phyloP scores from a whole-genome alignment of 2,113 vertebrate genomes.

The Protobothrops flavoviridis region DNA sequence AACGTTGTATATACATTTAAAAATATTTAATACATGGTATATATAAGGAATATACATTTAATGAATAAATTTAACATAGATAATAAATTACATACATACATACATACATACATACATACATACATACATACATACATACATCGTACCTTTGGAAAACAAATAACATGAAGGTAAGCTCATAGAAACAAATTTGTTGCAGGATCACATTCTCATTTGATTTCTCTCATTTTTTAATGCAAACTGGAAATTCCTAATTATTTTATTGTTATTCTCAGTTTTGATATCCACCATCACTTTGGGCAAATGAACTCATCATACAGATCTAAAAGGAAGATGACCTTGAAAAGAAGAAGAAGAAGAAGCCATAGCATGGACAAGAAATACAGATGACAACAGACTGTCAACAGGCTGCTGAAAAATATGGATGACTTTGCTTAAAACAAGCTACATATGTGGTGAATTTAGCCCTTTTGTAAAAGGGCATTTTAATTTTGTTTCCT shows the following conservation, averaged over 20 bases:
- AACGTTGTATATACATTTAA: neutral
- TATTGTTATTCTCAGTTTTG: neutral
- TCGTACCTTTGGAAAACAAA: neutral
- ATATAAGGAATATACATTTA: neutral
- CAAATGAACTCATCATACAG: neutral
- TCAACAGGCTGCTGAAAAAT: neutral
- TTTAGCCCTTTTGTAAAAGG: neutral
- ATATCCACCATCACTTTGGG: neutral
- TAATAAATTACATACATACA: neutral
- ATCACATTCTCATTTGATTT: neutral
- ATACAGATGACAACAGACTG: neutral
- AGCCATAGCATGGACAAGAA: neutral
- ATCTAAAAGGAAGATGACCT: neutral
- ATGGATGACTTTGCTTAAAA: neutral
- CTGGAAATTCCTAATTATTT: neutral
- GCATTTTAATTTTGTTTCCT: neutral
- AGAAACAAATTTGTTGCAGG: neutral
- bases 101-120: too few species aligned
- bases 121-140: neutral
- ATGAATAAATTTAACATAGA: neutral
- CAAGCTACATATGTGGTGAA: neutral
- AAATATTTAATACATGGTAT: neutral
- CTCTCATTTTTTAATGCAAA: neutral
- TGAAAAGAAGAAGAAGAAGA: neutral
- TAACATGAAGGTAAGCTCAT: neutral